Conservation (phyloP, 2,888 invertebrate species). For the Hyposoter dolosus region DNA sequence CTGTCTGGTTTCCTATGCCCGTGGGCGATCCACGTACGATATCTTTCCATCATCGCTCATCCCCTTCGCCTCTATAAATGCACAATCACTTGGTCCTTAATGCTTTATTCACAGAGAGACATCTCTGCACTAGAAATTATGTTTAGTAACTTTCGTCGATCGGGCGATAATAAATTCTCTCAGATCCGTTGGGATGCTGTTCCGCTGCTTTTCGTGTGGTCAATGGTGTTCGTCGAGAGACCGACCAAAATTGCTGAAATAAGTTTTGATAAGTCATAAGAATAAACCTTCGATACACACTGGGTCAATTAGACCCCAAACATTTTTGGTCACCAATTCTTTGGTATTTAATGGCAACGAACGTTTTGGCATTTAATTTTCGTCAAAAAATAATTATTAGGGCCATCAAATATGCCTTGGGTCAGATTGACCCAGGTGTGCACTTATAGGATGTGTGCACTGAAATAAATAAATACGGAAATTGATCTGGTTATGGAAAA, state of each 20-base stretch:
- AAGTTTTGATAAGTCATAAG: too few relatives aligned
- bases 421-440: too few relatives aligned
- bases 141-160: constrained; percentile 73
- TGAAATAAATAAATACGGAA: neutral
- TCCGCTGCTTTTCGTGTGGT: neutral
- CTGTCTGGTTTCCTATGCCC: constrained; percentile 54
- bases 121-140: constrained; percentile 73
- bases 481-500: neutral
- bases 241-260: neutral
- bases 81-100: constrained; percentile 61
- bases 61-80: constrained; percentile 48
- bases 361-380: too few relatives aligned
- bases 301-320: too few relatives aligned
- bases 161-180: constrained; percentile 81
- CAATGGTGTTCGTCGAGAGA: neutral
- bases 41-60: constrained; percentile 31
- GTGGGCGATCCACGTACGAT: constrained; percentile 58
- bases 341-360: too few relatives aligned
- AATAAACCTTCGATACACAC: too few relatives aligned
- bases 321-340: too few relatives aligned
- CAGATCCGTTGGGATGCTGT: constrained; percentile 74
- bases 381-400: neutral
- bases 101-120: constrained; percentile 82
- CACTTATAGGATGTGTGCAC: too few relatives aligned
- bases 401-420: too few relatives aligned